Percentiles rank a stretch among this genome's conserved stretches.
These are phyloP conservation scores for Drosophila sechellia DNA, from an alignment of 1,140 invertebrate genomes.

Conservation along the genomic window DNA sequence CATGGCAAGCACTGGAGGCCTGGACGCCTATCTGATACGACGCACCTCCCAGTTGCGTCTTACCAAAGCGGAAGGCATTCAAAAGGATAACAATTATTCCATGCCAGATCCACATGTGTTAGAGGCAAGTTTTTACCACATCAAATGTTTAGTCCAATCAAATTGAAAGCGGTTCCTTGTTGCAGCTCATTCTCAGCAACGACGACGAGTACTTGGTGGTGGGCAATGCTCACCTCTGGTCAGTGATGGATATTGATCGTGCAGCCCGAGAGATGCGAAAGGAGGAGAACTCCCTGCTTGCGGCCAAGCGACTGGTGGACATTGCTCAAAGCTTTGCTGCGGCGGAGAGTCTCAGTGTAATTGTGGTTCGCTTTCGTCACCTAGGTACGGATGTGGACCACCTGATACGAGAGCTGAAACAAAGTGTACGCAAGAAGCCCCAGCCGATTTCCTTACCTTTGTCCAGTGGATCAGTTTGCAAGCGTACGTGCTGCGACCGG, in stretches of 20 bases:
- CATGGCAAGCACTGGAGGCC: constrained; percentile 90
- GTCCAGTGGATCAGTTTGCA: constrained; percentile 83
- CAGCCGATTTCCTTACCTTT: constrained; percentile 81
- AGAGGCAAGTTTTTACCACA: constrained; percentile 84
- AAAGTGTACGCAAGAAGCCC: constrained; percentile 87
- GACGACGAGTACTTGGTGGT: constrained; percentile 93
- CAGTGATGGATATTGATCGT: constrained; percentile 90
- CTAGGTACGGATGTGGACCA: constrained; percentile 89
- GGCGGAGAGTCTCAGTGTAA: constrained; percentile 91
- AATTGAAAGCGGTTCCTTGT: neutral
- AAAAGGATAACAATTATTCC: neutral
- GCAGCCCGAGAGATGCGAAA: constrained; percentile 90
- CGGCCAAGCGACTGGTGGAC: constrained; percentile 92
- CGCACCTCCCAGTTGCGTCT: constrained; percentile 61
- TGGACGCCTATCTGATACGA: constrained; percentile 88
- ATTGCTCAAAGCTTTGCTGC: constrained; percentile 92
- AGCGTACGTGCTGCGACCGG: constrained; percentile 87
- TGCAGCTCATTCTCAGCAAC: constrained; percentile 88
- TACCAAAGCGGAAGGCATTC: constrained; percentile 21
- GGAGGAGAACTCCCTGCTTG: constrained; percentile 90
- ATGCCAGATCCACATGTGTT: constrained; percentile 90
- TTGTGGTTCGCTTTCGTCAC: constrained; percentile 89
- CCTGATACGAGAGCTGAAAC: constrained; percentile 90
- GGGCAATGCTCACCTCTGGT: constrained; percentile 92
- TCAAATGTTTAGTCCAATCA: no score